Base-by-base conservation (phyloP, 2,113 vertebrate species). In the Physeter macrocephalus region DNA sequence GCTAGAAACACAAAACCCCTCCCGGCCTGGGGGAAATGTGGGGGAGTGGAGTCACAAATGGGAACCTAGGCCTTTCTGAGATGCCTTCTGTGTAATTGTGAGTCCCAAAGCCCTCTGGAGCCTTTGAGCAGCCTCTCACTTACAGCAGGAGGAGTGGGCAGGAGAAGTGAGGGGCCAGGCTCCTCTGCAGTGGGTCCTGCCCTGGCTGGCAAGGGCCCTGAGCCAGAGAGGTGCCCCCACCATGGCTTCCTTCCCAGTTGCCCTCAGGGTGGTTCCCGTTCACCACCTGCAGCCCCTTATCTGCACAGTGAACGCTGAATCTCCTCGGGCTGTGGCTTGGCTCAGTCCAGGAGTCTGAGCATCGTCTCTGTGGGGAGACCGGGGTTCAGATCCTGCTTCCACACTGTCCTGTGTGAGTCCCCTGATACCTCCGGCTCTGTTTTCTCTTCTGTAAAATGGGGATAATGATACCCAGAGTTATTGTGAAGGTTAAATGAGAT, bases 21-120 rank as follows among this genome's bases (percentile, higher is more conserved):
- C 36, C 20, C 81, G 3, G 6, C 15, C 15, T 20, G 9, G 25
- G 25, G 36, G 1, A 41, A 11, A n/a, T 21, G 39, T 25, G 81
- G 67, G 93, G 64, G 64, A 91, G 39, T 15, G 94, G 97, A 81
- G 90, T 77, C 93, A 80, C 39, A 97, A 97, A 86, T 85, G 90
- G 92, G 97, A 97, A 97, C 97, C 71, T 41, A 88, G 20, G 82
- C 96, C 88, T 94, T 95, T 97, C 62, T 85, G 81, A 97, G 96
- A 97, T 96, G 94, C 93, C 95, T 97, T 92, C 97, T 46, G 15
- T 78, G 9, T 43, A 84, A 97, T 85, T 94, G 90, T 96, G 92
- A 90, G 96, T 94, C 83, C 21, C 94, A 82, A 93, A 85, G 93
- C 95, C 92, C 94, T 95, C 67, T 95, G 89, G 94, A 87, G 84